Base-by-base conservation (phyloP, 2,888 invertebrate species). In the Terebella lapidaria region DNA sequence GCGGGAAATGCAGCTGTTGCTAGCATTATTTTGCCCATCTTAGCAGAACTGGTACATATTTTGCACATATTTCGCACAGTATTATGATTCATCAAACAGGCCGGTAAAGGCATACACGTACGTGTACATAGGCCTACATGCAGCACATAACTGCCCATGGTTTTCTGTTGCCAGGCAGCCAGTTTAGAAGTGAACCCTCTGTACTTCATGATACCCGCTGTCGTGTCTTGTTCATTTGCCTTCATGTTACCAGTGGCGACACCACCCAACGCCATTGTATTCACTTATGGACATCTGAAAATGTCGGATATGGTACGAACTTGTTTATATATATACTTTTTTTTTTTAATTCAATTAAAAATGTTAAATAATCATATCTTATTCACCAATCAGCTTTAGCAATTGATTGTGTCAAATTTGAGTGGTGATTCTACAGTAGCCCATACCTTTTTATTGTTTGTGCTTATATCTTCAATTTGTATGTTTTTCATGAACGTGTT, bases 201-300 rank as follows among this genome's bases (percentile, higher is more conserved):
- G 60, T 91, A 90, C 81, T 83, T 94, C 77, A 92, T 94, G 88
- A 84, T 94, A 70, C 93, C 94, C 0, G 91, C 92, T 0, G 87
- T 93, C 0, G 83, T 94, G 26, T 89, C 91, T 2, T 92, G 92
- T 77, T 93, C 93, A 57, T 92, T 92, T 84, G 92, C 84, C 27
- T 84, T 94, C 85, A 92, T 92, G 85, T 85, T 95, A 80, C 94
- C 94, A 0, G 94, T 94, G 18, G 94, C 93, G 54, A 94, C 94
- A 0, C 94, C 94, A 1, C 94, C 94, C 20, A 95, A 95, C 81
- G 94, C 95, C 2, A 91, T 96, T 62, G 93, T 91, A 0, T 90
- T 90, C 24, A 90, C 79, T 0, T 72, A 74, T 46, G 79, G 80
- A n/a, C 70, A 74, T 62, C 62, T 81, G 20, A 74, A 67, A 54